A percentile compares a stretch with the other conserved stretches of the same genome.
Conservation (phyloP, 2,113 vertebrate genomes). For the Thermophis baileyi region DNA sequence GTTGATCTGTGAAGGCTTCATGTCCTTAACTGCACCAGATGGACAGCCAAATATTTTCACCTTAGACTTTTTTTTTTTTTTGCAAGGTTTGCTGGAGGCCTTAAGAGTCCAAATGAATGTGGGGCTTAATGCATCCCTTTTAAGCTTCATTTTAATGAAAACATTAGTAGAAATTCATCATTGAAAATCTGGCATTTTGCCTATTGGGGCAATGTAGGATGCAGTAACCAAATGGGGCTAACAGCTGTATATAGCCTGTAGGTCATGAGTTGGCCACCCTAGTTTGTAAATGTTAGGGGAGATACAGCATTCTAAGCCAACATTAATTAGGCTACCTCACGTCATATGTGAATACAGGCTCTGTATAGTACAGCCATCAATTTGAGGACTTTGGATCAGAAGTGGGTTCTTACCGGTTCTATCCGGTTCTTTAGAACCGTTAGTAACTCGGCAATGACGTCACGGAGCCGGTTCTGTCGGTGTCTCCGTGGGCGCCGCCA, state of each 20-base stretch:
- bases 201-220: background rate
- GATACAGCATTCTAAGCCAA: background rate
- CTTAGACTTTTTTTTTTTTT: background rate
- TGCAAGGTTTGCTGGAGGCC: background rate
- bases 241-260: background rate
- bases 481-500: too few species aligned
- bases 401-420: too few species aligned
- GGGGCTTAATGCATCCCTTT: background rate
- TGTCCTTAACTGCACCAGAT: background rate
- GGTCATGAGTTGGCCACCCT: background rate
- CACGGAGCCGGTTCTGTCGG: too few species aligned
- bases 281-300: background rate
- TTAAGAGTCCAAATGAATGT: background rate
- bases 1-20: background rate
- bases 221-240: background rate
- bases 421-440: too few species aligned
- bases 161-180: background rate
- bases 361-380: background rate
- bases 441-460: too few species aligned
- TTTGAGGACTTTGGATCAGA: background rate
- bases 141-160: background rate
- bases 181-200: background rate
- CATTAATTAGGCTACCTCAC: background rate
- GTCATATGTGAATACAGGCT: background rate
- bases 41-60: background rate